Evolutionary conservation across 2,888 invertebrate genomes (phyloP).

Genomic region (Lasioglossum calceatum): DNA sequence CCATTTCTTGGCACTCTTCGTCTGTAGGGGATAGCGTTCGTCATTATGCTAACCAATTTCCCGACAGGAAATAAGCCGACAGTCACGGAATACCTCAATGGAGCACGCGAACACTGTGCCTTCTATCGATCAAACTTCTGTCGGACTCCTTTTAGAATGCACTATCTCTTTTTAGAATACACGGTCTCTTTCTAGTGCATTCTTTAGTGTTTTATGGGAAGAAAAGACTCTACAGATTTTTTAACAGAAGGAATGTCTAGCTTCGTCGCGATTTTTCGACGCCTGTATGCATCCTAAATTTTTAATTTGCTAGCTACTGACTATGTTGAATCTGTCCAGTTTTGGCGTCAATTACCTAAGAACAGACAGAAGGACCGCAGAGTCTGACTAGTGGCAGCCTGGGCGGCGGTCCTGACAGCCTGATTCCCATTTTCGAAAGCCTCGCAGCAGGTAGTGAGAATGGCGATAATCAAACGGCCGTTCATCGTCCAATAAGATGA

Average conservation of each 20-base stretch:
- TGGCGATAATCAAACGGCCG: constrained; percentile 94
- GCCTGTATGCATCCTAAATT: no score
- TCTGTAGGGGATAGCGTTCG: constrained; percentile 84
- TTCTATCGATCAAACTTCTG: constrained; percentile 68
- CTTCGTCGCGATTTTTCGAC: no score
- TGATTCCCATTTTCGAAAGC: constrained; percentile 92
- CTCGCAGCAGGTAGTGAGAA: constrained; percentile 93
- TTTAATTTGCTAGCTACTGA: no score
- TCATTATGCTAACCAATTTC: not conserved
- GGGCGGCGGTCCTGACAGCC: constrained; percentile 93
- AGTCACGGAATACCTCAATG: constrained; percentile 11
- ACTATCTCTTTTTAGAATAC: not conserved
- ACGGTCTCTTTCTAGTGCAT: no score
- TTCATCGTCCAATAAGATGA: constrained; percentile 95
- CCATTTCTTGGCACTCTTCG: constrained; percentile 91
- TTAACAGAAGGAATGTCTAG: no score
- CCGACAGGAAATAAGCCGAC: not conserved
- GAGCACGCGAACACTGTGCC: constrained; percentile 53
- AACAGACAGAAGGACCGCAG: constrained; percentile 94
- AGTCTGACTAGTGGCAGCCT: constrained; percentile 96
- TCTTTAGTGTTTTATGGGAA: no score
- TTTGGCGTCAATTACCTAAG: constrained; percentile 86
- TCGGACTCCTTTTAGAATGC: not conserved
- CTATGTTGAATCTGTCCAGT: not conserved
- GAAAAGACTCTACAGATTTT: no score